Percentiles rank a stretch among this genome's conserved stretches.
Conservation (phyloP, 2,888 invertebrate genomes). For the Saturnia pavonia region DNA sequence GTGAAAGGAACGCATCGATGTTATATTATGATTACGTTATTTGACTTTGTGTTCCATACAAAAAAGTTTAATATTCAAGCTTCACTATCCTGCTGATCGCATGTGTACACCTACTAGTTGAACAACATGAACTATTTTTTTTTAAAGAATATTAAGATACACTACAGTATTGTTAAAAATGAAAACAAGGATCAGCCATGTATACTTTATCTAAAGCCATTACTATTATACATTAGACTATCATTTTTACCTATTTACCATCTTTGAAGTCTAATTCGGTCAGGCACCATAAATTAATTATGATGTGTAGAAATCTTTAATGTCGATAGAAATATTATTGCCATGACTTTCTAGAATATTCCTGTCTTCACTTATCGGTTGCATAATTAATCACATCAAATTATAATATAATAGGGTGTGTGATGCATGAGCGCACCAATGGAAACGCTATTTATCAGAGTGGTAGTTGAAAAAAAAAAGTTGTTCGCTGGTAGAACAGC, state of each 20-base stretch:
- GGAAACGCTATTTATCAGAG: conserved; percentile 40
- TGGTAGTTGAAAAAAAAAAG: conserved; percentile 37
- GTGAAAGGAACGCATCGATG: background rate
- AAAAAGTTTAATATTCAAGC: background rate
- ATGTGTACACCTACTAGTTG: background rate
- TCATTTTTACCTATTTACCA: background rate
- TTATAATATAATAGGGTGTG: conserved; percentile 7
- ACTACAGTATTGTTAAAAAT: background rate
- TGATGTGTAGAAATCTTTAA: background rate
- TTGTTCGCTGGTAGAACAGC: conserved; percentile 41
- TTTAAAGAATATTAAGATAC: background rate
- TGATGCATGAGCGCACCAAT: conserved; percentile 28
- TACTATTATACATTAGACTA: background rate
- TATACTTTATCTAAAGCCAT: background rate
- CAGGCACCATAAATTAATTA: background rate
- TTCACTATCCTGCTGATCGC: background rate
- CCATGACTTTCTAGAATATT: background rate
- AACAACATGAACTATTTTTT: too few relatives aligned
- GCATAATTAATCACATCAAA: conserved; percentile 1
- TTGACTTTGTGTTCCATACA: background rate
- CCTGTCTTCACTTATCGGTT: background rate
- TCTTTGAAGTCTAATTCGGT: background rate
- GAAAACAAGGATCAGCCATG: background rate
- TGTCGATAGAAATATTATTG: background rate
- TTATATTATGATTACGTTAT: background rate